Base-by-base conservation (phyloP, 2,797 vertebrate genomes). In the Pristis pectinata region DNA sequence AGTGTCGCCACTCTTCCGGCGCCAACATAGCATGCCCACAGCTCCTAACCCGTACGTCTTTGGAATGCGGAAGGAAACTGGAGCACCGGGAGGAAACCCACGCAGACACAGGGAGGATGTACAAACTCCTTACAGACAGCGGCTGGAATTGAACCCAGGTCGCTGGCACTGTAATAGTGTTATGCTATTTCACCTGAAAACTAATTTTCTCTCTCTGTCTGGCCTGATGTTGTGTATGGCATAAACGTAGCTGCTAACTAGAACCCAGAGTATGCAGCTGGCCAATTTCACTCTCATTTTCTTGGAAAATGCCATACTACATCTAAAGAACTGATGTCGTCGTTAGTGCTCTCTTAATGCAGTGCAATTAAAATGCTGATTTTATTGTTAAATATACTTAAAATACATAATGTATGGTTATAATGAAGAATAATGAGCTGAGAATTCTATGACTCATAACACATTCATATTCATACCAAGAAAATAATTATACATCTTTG, bases 351-450 rank as follows among this genome's bases (percentile, higher is more conserved):
- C 34, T 64, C 24, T 67, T 22, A 67, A 64, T 91, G 59, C 34
- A 91, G n/a, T 24, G 87, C n/a, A 91, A 67, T 91, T 61, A 67
- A 91, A 67, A 64, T 37, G 10, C 53, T 61, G 19, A 91, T 37
- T 91, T 91, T 64, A 64, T 17, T 67, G 59, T 91, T 91, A 19
- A 91, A 64, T 24, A 91, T 67, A 64, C 61, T 91, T 67, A 61
- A 91, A 91, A 64, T 89, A n/a, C 34, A 89, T 34, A 34, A 87
- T 61, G 83, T 64, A 91, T 64, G n/a, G 87, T 41, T 67, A 91
- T 91, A 91, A 91, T 91, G 17, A 91, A 22, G 59, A 91, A 91
- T 91, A 91, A 91, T 64, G n/a, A 91, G 34, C 87, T 64, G 59
- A 91, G 37, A 19, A 59, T 41, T 91, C 24, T 64, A 64, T 91